These are phyloP conservation scores for Epsilonema sp. DNA, from an alignment of 2,888 invertebrate species.

Conservation along the genomic window DNA sequence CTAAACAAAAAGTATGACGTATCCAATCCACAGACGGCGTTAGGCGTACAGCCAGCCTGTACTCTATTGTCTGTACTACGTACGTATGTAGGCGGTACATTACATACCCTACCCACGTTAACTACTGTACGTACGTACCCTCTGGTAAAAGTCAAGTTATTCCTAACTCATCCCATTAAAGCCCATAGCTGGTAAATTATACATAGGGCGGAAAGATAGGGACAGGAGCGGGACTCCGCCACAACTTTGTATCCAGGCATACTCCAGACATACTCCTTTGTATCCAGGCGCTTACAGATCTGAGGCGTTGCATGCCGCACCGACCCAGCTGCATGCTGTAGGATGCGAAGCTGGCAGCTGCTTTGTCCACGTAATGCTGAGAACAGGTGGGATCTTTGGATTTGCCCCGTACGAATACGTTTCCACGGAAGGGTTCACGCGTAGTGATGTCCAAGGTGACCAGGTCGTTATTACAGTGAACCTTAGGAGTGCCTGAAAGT, in stretches of 20 bases:
- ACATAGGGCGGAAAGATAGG: too few species aligned
- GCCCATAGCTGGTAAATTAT: too few species aligned
- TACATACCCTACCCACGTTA: too few species aligned
- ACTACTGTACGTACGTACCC: too few species aligned
- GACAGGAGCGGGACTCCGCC: not conserved
- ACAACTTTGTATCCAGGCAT: too few species aligned
- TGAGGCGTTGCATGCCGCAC: conserved; percentile 25
- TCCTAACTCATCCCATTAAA: too few species aligned
- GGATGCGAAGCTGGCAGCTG: conserved; percentile 19
- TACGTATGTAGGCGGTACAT: too few species aligned
- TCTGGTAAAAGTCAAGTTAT: too few species aligned
- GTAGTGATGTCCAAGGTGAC: conserved; percentile 24
- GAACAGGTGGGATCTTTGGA: conserved; percentile 22
- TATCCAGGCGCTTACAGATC: conserved; percentile 16
- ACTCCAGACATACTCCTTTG: too few species aligned
- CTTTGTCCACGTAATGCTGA: too few species aligned
- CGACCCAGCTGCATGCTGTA: conserved; percentile 24
- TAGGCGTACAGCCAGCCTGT: too few species aligned
- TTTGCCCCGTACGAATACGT: conserved; percentile 26
- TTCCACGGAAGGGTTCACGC: conserved; percentile 21
- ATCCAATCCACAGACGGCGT: not conserved
- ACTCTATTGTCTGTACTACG: too few species aligned
- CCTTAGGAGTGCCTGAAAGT: conserved; percentile 23
- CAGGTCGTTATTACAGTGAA: conserved; percentile 24
- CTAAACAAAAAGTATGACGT: conserved; percentile 11